Base-by-base conservation (phyloP, 1,140 invertebrate species). In the Zophobas morio region DNA sequence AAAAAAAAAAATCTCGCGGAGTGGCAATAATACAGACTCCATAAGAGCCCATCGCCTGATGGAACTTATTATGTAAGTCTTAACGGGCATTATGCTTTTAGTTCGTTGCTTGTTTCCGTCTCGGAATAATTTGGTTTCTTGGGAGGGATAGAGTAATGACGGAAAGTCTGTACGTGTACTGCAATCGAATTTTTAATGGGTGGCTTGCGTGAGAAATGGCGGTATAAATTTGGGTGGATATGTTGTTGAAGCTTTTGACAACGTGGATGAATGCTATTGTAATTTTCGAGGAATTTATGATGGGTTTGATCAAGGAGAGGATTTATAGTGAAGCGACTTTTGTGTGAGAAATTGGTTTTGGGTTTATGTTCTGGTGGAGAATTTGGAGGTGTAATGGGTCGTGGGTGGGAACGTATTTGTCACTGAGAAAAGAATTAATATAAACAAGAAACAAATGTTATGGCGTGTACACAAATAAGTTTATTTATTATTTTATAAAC, bases 31-130 rank as follows among this genome's bases (percentile, higher is more conserved):
- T 20, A n/a, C 49, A 20, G 49, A 51, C 4, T 51, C 42, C 42
- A 51, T 66, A 66, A 66, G 39, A 42, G 37, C 36, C 60, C 20
- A 42, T 36, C 20, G 39, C 39, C 39, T 66, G 60, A 66, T 66
- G 60, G 20, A 66, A 66, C 60, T 66, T 66, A 66, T 66, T 66
- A 66, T 66, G 60, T 66, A 42, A 66, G 60, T 20, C 60, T 66
- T 66, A 66, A 66, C 60, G 39, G 36, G 56, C 56, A 39, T 66
- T 66, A 66, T 42, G 60, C 60, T 66, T 66, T 66, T 66, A 66
- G 60, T 40, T 20, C 49, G n/a, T 51, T 51, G n/a, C 49, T 20
- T 6, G 49, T 51, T 51, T 66, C 60, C 60, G 37, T 66, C 3
- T 34, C 60, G 8, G 39, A 66, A 66, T 66, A 32, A 42, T 60